Base-by-base conservation (phyloP, 64 coral and sea anemone species). In the Hydrozoanthus tunicans region DNA sequence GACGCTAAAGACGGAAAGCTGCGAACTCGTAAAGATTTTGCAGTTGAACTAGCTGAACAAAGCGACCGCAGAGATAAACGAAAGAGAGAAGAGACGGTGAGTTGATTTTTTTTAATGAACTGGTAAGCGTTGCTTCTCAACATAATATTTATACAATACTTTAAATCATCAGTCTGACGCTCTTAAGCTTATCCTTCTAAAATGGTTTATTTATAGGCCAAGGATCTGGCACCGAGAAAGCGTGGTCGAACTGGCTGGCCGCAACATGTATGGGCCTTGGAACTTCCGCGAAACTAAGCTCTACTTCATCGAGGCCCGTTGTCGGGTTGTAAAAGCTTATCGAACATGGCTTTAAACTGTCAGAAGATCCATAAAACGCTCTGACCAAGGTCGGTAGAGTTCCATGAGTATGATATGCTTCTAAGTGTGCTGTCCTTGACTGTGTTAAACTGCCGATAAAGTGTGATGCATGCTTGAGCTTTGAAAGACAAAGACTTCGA, bases 251-350 rank as follows among this genome's bases (percentile, higher is more conserved):
- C 95, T 10, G 95, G 95, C 7, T 97, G 95, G 95, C 95, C 95
- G 4, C 95, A 97, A 25, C 93, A 97, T 81, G 95, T 97, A 53
- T 97, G 95, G 95, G 95, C 95, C 2, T 78, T 97, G 90, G 95
- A 97, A 70, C 77, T 97, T 15, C 78, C 89, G 68, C 85, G 84
- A 73, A 88, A 75, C 56, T 88, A 73, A 14, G 32, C 7, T 56
- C 4, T 78, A 78, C 13, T 51, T 32, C 43, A 12, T 7, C 12
- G 20, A 24, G 5, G 53, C 14, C 25, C 4, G 43, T 65, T 6
- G 55, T 17, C 17, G 17, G 7, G 7, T 73, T 26, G 66, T 54
- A 32, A 32, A 12, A 59, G 13, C 55, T 27, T 67, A 86, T 23
- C 56, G 13, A 12, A 23, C 8, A 58, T 60, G 54, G 54, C 26